These are phyloP conservation scores for Pseudoips prasinana DNA, from an alignment of 2,888 invertebrate species.

Conservation along the genomic window DNA sequence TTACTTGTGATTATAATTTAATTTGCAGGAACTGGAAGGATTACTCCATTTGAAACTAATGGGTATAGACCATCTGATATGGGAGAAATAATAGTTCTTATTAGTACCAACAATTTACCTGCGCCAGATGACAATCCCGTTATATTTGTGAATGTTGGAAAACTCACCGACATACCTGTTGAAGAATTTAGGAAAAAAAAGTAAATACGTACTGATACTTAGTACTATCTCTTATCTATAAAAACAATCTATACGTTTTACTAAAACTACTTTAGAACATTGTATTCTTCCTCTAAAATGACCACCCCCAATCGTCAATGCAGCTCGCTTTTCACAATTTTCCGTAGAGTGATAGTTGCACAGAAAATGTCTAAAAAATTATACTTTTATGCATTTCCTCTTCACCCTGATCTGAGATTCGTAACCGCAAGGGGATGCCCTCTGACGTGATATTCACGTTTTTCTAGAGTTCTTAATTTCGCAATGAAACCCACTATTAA, in stretches of 20 bases:
- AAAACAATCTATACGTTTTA: neutral
- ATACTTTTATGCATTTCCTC: too few relatives aligned
- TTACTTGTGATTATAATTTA: too few relatives aligned
- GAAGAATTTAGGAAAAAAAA: slow-evolving; percentile 45
- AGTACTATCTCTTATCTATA: too few relatives aligned
- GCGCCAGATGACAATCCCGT: slow-evolving; percentile 63
- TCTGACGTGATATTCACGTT: too few relatives aligned
- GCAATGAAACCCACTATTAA: too few relatives aligned
- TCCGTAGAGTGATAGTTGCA: neutral
- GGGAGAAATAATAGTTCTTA: slow-evolving; percentile 56
- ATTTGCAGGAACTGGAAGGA: slow-evolving; percentile 57
- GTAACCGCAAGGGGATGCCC: too few relatives aligned
- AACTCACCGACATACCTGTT: slow-evolving; percentile 50
- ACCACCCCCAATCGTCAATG: too few relatives aligned
- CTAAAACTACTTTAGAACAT: neutral
- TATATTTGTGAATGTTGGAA: slow-evolving; percentile 60
- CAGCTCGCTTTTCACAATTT: too few relatives aligned
- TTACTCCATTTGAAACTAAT: slow-evolving; percentile 45
- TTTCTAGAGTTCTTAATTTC: too few relatives aligned
- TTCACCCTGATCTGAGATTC: too few relatives aligned
- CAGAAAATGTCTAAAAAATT: too few relatives aligned
- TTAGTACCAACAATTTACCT: slow-evolving; percentile 60
- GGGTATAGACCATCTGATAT: slow-evolving; percentile 49
- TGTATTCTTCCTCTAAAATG: too few relatives aligned
- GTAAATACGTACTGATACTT: slow-evolving; percentile 31